Evolutionary conservation across 2,797 vertebrate genomes (phyloP), one percentile per base, ranked within the genome.

Genomic region (Glyptemys insculpta): DNA sequence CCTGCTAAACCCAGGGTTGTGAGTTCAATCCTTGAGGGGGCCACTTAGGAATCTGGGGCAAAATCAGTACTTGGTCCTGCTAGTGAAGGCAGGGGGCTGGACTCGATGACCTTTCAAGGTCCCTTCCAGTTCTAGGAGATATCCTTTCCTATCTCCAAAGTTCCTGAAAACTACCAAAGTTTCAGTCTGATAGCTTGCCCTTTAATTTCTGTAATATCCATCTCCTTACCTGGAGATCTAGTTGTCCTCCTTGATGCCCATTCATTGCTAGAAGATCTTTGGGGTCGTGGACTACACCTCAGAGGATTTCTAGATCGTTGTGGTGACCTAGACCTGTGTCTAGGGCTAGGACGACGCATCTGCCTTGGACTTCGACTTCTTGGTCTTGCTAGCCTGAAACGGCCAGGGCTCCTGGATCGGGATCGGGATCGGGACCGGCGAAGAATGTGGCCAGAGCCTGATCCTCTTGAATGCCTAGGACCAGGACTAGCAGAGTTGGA

Each of bases 311-410:
- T 92, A 1, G 94, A 87, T 53, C 98, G 92, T 78, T 96, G 96
- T 0, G 98, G 98, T 8, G 98, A 98, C 27, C 97, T 95, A 8
- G 98, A 98, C 37, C 98, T 96, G 86, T 97, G 98, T n/a, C 97
- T 97, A 41, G 97, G 95, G 95, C 98, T 94, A 21, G 90, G 93
- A 1, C 95, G 96, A 8, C 97, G 95, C 44, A 82, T 88, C 54
- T 96, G 95, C 72, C 98, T 95, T 0, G 98, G 98, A 94, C 98
- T 98, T 15, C 97, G 98, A 62, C 98, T 98, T 25, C 98, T 93
- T 2, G 98, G 97, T 78, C 98, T 97, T 1, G 95, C 90, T 3
- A 95, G 59, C 11, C 98, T 97, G 12, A 96, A 97, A 19, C 94
- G 96, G 0, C 96, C 23, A 1, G 98, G 98, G 65, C 98, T 97